A percentile compares a stretch with the other conserved stretches of the same genome.
Evolutionary conservation across 2,113 vertebrate species (phyloP).

Genomic region (Forbesichthys agassizii): DNA sequence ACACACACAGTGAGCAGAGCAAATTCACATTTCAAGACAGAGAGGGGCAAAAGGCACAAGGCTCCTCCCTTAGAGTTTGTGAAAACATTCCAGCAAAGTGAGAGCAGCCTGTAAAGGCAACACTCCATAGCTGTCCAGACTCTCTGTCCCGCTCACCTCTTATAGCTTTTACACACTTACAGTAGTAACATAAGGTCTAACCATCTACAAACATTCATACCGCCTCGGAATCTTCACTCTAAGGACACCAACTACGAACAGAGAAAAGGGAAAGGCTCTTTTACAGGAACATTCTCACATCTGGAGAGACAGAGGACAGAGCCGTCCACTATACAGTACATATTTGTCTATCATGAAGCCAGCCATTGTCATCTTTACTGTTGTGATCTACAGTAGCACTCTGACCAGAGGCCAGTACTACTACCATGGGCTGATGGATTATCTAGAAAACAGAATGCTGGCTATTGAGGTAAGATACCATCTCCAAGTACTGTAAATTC

Average conservation of each 20-base stretch:
- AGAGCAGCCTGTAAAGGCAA: slow-evolving; percentile 60
- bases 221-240: background rate
- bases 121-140: slow-evolving; percentile 53
- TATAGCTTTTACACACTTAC: background rate
- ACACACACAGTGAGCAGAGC: slow-evolving; percentile 18
- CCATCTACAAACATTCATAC: no score
- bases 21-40: slow-evolving; percentile 37
- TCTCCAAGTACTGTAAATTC: background rate
- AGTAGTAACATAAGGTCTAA: no score
- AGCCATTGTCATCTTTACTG: slow-evolving; percentile 62
- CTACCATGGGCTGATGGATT: slow-evolving; percentile 80
- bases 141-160: slow-evolving; percentile 39
- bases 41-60: slow-evolving; percentile 49
- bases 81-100: slow-evolving; percentile 80
- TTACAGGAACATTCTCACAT: no score
- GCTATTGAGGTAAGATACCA: slow-evolving; percentile 79
- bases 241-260: background rate
- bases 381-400: slow-evolving; percentile 50
- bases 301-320: slow-evolving; percentile 11
- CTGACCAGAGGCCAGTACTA: slow-evolving; percentile 72
- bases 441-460: slow-evolving; percentile 78
- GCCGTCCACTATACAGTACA: slow-evolving; percentile 11
- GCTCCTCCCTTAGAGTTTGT: slow-evolving; percentile 79
- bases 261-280: no score
- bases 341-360: slow-evolving; percentile 68